These are phyloP conservation scores for Temnothorax curvispinosus DNA, from an alignment of 1,140 invertebrate genomes.

Conservation along the genomic window DNA sequence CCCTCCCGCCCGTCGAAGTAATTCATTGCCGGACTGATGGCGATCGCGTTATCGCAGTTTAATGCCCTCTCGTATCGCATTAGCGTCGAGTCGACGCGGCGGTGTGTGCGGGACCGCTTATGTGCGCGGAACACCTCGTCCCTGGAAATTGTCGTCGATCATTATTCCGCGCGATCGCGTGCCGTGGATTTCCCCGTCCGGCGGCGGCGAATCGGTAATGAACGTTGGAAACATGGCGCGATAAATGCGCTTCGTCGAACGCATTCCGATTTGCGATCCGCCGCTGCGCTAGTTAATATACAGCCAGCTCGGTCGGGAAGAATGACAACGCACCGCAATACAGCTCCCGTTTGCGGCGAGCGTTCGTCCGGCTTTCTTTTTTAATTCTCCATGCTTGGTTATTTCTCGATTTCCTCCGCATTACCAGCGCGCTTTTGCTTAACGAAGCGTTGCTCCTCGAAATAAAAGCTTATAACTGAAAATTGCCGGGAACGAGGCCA, in stretches of 20 bases:
- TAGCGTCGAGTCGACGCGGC: not conserved
- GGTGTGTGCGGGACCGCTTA: not conserved
- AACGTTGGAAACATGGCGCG: conserved; percentile 7
- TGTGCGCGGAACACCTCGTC: conserved; percentile 5
- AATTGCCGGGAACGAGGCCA: not conserved
- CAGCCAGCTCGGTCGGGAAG: not conserved
- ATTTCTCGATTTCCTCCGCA: conserved; percentile 40
- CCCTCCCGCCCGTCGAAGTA: conserved; percentile 36
- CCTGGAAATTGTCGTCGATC: conserved; percentile 23
- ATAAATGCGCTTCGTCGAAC: conserved; percentile 24
- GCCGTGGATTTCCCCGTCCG: conserved; percentile 12
- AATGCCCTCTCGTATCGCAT: conserved; percentile 67
- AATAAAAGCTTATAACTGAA: conserved; percentile 27
- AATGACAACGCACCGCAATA: not conserved
- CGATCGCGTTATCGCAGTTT: conserved; percentile 74
- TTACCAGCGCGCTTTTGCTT: not conserved
- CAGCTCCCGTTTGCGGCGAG: not conserved
- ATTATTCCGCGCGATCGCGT: conserved; percentile 41
- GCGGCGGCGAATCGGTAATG: conserved; percentile 10
- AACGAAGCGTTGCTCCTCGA: conserved; percentile 10
- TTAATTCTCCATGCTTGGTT: conserved; percentile 17
- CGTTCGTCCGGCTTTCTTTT: not conserved
- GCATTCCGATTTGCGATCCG: conserved; percentile 15
- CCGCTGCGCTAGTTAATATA: conserved; percentile 16
- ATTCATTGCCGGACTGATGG: conserved; percentile 64